phyloP scores from a whole-genome alignment of 1,140 invertebrate genomes.

The Habropoda laboriosa region DNA sequence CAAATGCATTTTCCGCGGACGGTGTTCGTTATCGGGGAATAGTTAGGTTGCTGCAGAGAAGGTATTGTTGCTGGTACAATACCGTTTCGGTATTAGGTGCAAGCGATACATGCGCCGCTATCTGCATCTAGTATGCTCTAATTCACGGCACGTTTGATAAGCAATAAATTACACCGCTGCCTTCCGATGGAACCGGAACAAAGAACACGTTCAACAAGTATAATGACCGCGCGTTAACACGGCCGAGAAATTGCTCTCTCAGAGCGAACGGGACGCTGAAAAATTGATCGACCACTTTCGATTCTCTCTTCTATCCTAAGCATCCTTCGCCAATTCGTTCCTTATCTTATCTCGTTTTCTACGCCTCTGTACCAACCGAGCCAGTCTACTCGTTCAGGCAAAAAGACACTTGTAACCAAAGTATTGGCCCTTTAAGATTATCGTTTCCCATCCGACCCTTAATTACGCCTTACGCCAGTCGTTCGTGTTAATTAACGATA shows the following conservation, averaged over 20 bases:
- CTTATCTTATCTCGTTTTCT: too few relatives aligned
- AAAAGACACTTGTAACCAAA: not conserved
- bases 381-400: too few relatives aligned
- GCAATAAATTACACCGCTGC: conserved; percentile 2
- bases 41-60: conserved; percentile 22
- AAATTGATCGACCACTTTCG: not conserved
- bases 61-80: conserved; percentile 56
- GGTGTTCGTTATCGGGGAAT: conserved; percentile 45
- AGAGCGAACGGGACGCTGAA: not conserved
- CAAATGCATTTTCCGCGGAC: conserved; percentile 38
- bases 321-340: not conserved
- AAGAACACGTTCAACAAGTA: not conserved
- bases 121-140: conserved; percentile 9
- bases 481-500: conserved; percentile 30
- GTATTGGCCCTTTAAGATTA: not conserved
- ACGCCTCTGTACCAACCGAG: not conserved
- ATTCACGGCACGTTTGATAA: conserved; percentile 27
- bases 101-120: not conserved
- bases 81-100: conserved; percentile 44
- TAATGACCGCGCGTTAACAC: not conserved
- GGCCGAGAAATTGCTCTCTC: not conserved
- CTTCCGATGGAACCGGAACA: not conserved
- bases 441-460: not conserved
- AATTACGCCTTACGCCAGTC: not conserved
- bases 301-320: not conserved